Evolutionary conservation across 2,797 vertebrate species (phyloP), one percentile per base, ranked within the genome.

Genomic region (Hippopotamyrus pictus): DNA sequence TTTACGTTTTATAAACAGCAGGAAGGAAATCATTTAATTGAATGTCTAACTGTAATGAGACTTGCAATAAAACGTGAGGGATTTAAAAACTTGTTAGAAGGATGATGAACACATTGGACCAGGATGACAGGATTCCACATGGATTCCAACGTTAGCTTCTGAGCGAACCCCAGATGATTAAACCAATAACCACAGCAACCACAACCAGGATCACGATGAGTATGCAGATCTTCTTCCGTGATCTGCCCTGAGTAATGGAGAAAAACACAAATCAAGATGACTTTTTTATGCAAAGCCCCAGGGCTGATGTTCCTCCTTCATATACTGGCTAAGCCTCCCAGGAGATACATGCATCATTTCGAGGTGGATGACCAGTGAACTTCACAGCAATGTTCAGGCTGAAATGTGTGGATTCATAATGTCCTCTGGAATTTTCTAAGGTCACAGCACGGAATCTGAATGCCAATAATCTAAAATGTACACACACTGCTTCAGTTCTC

Each of bases 221-320:
- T 94, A 99, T 97, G 93, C 97, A 98, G 5, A 98, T 97, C 95
- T 98, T 99, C 96, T 97, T 99, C 90, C 98, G 94, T 90, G 97
- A 97, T 91, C 95, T 97, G 93, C 95, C 95, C 98, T 99, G 94
- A 3, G 84, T 91, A 92, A 3, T 14, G 14, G 25, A 89, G 22
- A 29, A 86, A 86, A 53, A 85, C 17, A 84, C 0, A 44, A 86
- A 69, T 54, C 8, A 88, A 87, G 87, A 41, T 11, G 50, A 82
- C 19, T 54, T 3, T 41, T 0, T 44, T 17, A 48, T 19, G 7
- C 59, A 76, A 88, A 88, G 12, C 54, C 14, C 0, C 12, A 88
- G 59, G 33, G 5, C 22, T 33, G 22, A 65, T 25, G 6, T 46
- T 65, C 9, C 53, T 9, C 62, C 3, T 69, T 69, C 62, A 69